A percentile compares a stretch with the other conserved stretches of the same genome.
Evolutionary conservation across 2,113 vertebrate species (phyloP).

Genomic region (Triplophysa siluroides): DNA sequence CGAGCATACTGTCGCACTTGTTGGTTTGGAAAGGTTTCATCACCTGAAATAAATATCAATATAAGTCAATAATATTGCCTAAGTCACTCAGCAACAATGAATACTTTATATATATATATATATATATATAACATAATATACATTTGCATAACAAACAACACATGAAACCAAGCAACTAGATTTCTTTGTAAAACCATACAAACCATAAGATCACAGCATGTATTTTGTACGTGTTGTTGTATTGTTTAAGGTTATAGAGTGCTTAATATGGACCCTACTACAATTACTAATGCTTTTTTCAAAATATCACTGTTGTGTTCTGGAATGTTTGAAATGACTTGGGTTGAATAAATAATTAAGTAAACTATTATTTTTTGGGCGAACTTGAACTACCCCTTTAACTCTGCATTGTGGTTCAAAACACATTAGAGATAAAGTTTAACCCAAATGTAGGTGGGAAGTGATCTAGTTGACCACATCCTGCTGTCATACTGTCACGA

Average conservation of each 20-base stretch:
- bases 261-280: no score
- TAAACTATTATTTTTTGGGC: not conserved
- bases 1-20: conserved; percentile 76
- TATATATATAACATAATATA: no score
- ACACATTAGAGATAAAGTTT: conserved; percentile 30
- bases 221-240: no score
- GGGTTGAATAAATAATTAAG: not conserved
- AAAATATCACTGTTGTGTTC: not conserved
- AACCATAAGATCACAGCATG: not conserved
- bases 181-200: not conserved
- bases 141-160: not conserved
- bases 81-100: not conserved
- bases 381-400: no score
- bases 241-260: no score
- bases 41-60: conserved; percentile 55
- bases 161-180: not conserved
- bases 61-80: not conserved
- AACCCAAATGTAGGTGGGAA: not conserved
- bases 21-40: conserved; percentile 62
- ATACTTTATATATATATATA: not conserved
- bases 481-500: conserved; percentile 24
- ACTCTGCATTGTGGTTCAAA: no score
- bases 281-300: no score
- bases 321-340: not conserved
- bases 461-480: conserved; percentile 41